Percentiles rank a stretch among this genome's conserved stretches.
Evolutionary conservation across 2,888 invertebrate genomes (phyloP).

Genomic region (Apamea anceps): DNA sequence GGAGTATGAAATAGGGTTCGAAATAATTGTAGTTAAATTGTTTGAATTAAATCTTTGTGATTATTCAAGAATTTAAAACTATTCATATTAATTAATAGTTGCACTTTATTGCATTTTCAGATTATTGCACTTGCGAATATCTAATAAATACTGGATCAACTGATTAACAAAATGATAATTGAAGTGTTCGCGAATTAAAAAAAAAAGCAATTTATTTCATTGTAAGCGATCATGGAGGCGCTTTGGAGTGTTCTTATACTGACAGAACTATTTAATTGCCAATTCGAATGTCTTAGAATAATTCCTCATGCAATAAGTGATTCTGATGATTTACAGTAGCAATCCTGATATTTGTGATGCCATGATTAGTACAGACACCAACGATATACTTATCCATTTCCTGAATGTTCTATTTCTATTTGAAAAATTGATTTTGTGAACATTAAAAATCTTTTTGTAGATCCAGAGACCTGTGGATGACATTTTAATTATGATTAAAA

Average conservation of each 20-base stretch:
- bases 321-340: too few relatives aligned
- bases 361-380: too few relatives aligned
- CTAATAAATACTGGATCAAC: neutral
- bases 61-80: neutral
- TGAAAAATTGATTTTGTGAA: too few relatives aligned
- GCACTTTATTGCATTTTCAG: neutral
- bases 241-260: neutral
- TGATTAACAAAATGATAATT: neutral
- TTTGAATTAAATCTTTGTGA: neutral
- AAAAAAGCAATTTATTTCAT: neutral
- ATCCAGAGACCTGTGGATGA: neutral
- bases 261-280: neutral
- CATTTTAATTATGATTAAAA: neutral
- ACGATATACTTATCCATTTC: too few relatives aligned
- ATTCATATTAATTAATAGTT: neutral
- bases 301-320: too few relatives aligned
- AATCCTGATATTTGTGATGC: too few relatives aligned
- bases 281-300: neutral
- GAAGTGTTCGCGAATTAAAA: slow-evolving; percentile 6
- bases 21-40: neutral
- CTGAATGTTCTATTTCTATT: too few relatives aligned
- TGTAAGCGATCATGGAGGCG: neutral
- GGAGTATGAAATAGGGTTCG: neutral
- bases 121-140: slow-evolving; percentile 30
- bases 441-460: neutral